Conservation (phyloP, 2,888 invertebrate species). For the Proisotoma minuta region DNA sequence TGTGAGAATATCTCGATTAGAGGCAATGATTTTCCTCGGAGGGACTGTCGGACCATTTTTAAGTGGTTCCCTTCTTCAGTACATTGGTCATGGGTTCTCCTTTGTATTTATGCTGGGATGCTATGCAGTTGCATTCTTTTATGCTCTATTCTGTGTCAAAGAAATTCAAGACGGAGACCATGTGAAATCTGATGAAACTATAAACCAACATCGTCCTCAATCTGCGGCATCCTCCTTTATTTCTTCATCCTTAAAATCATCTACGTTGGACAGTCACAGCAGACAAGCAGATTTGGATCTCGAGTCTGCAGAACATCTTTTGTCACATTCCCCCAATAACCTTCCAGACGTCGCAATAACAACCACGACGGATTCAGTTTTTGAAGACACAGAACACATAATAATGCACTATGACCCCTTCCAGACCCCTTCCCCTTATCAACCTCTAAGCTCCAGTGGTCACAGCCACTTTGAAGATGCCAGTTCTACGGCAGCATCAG, state of each 20-base stretch:
- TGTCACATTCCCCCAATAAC: not conserved
- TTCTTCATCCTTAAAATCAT: not conserved
- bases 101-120: constrained; percentile 50
- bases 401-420: not conserved
- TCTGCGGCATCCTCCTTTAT: not conserved
- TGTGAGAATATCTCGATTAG: constrained; percentile 52
- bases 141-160: constrained; percentile 48
- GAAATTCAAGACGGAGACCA: constrained; percentile 36
- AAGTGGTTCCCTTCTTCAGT: constrained; percentile 50
- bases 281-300: not conserved
- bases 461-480: constrained; percentile 21
- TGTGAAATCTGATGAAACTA: not conserved
- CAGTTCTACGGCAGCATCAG: constrained; percentile 23
- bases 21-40: constrained; percentile 53
- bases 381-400: constrained; percentile 4
- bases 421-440: not conserved
- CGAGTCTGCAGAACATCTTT: not conserved
- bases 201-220: not conserved
- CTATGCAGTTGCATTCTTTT: constrained; percentile 50
- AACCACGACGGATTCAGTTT: not conserved
- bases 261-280: not conserved
- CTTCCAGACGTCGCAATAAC: not conserved
- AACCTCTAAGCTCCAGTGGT: constrained; percentile 10
- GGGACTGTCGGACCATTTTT: constrained; percentile 51
- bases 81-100: constrained; percentile 50